Evolutionary conservation across 2,113 vertebrate genomes (phyloP), one percentile per base, ranked within the genome.

Genomic region (Mastomys natalensis): DNA sequence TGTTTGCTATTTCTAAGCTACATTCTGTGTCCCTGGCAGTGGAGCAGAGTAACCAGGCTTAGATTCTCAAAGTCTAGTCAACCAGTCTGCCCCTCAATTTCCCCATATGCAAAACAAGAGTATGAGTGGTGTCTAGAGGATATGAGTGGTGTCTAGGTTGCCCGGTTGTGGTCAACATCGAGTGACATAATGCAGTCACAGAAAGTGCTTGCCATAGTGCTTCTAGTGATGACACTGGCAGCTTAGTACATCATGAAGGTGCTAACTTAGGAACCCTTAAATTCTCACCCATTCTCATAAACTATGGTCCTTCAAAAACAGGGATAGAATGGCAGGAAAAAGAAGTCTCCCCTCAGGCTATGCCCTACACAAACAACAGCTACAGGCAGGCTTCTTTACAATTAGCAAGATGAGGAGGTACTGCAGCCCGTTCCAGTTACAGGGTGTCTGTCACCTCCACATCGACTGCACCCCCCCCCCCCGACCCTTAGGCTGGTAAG

Each of bases 81-180:
- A 72, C 43, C 80, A 76, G 1, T 48, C 80, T 95, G 90, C 80
- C 84, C 82, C 95, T 95, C 70, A 4, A 64, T 45, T 84, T 95
- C 87, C 93, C 81, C 24, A 2, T 51, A 90, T 48, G 85, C 92
- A 94, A 95, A 95, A 86, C 80, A 55, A 34, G n/a, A 43, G 72
- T 85, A 4, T 45, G 60, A 87, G 85, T 24, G 34, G 43, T 51
- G 62, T 66, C 84, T 87, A 64, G 60, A n/a, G n/a, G 53, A 73
- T 84, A 3, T 73, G 66, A 84, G 86, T 37, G 81, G 45, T 45
- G 89, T 90, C 76, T 55, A 6, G 72, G 48, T 87, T 77, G 43
- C 64, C 68, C 58, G 66, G 45, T 43, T 82, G 89, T 60, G 74
- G 87, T 76, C 70, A 81, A 45, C 45, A 80, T 48, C 43, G 64